phyloP scores from a whole-genome alignment of 2,113 vertebrate species.

The Noturus placidus region DNA sequence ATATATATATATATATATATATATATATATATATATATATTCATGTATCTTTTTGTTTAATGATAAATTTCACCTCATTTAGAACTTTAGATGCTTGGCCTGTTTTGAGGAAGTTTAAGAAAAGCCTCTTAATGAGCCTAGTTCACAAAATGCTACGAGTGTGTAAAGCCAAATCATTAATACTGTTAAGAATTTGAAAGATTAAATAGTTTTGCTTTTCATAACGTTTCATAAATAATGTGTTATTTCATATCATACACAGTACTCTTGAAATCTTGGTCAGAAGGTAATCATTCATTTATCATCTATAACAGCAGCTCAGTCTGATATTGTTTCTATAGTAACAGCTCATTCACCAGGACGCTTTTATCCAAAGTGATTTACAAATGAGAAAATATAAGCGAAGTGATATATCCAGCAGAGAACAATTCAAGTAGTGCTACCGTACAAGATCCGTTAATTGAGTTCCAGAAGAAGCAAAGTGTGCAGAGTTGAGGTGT shows the following conservation, averaged over 20 bases:
- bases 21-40: too few relatives aligned
- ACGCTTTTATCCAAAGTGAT: too few relatives aligned
- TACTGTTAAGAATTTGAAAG: not conserved
- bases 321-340: not conserved
- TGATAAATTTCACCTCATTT: not conserved
- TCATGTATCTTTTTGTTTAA: not conserved
- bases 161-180: not conserved
- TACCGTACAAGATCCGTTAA: too few relatives aligned
- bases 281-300: not conserved
- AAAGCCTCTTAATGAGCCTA: too few relatives aligned
- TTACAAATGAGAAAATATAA: too few relatives aligned
- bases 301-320: not conserved
- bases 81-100: not conserved
- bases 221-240: not conserved
- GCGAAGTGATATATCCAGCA: too few relatives aligned
- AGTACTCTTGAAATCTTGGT: not conserved
- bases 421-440: too few relatives aligned
- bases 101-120: not conserved
- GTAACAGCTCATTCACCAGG: not conserved
- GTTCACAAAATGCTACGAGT: too few relatives aligned
- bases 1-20: too few relatives aligned
- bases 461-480: too few relatives aligned
- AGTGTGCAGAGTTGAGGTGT: too few relatives aligned
- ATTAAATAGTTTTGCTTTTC: not conserved
- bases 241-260: not conserved